Evolutionary conservation across 2,113 vertebrate species (phyloP), one percentile per base, ranked within the genome.

Genomic region (Poeciliopsis retropinna): DNA sequence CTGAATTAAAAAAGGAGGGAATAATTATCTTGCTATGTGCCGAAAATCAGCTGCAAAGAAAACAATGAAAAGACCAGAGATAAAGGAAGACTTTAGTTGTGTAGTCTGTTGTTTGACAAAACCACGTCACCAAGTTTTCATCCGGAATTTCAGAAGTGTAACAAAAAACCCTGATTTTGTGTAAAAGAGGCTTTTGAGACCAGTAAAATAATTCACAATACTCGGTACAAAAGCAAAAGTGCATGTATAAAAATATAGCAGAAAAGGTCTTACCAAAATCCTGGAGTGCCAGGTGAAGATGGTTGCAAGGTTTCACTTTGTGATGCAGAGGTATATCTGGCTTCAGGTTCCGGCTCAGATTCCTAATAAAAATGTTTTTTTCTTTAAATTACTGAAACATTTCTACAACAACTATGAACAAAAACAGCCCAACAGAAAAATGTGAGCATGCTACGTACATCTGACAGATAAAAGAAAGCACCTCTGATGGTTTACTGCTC

Each of bases 211-310:
- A 34, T 32, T 9, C 8, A 2, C 19, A n/a, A 64, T 6, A 12
- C 31, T 25, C 14, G 54, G 32, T 25, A 70, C n/a, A 3, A 1
- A 22, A 2, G 31, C 17, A 30, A 57, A 15, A 41, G 47, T 8
- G 47, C 34, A 37, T 12, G 12, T 11, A 37, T 37, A 37, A 37
- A n/a, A 57, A 57, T 57, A 6, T 6, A 57, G 22, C 5, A 54
- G 11, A 51, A 61, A 25, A 30, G 25, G 13, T 72, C 88, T 91
- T 69, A 94, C 93, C 87, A 14, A 19, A 75, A 60, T 60, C 51
- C 84, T 19, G 62, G 71, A 76, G 76, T 51, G 32, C 60, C 15
- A 51, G 83, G 75, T 32, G 73, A 78, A 44, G 82, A 71, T 4
- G 83, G 74, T 76, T 68, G 81, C 28, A 61, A 67, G 81, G 81